Evolutionary conservation across 2,113 vertebrate species (phyloP), one percentile per base, ranked within the genome.

Genomic region (Peucedramus taeniatus): DNA sequence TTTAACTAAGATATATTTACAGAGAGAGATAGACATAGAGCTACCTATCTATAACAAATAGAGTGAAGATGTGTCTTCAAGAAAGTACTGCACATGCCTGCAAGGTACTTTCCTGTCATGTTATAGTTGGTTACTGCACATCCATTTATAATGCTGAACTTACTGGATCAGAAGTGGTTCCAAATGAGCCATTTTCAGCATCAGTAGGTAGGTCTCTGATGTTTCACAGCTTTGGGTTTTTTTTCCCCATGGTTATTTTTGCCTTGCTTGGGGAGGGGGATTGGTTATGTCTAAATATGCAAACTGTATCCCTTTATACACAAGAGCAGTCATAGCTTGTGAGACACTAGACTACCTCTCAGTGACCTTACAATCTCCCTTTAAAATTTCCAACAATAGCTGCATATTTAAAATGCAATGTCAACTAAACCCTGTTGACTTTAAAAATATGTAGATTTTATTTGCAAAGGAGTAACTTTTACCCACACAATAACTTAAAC

Each of bases 401-500:
- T 63, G 77, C 31, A 33, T 63, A 85, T 70, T 95, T 90, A 53
- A 97, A 94, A 94, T 28, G 30, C 1, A 4, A 86, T 44, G 45
- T 64, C 83, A 68, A 57, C 26, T 15, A 96, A 94, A 91, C 47
- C 27, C 50, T 66, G 42, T 16, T 51, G 72, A 63, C 47, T 96
- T 96, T 44, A 84, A 35, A 85, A 90, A 66, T 50, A 50, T 14
- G 60, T 28, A 54, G 19, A 45, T 75, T 88, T 91, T 59, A 44
- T 87, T 94, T 94, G 26, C 56, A 90, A 90, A 79, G 33, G 39
- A 57, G 33, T 49, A 72, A 9, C 23, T 61, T 95, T 51, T 85
- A 85, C 39, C 42, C 91, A 74, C 33, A 75, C 35, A 84, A 70
- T 70, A 91, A 94, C 75, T 85, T 60, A 92, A 93, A 92, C 44